Base-by-base conservation (phyloP, 1,140 invertebrate genomes). In the Hylaeus anthracinus region DNA sequence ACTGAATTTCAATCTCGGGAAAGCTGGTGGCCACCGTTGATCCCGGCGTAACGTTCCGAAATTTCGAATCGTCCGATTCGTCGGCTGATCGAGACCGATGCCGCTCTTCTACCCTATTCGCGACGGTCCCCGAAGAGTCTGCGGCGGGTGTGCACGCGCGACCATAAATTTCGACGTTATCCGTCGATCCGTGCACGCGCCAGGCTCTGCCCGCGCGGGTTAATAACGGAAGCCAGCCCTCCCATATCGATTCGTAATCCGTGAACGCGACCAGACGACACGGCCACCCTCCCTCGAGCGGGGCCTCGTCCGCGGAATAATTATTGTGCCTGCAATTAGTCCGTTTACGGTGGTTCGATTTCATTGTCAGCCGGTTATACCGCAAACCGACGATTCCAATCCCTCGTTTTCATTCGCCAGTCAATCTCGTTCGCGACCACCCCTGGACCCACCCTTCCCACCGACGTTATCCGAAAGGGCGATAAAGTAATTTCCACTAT, bases 301-400 rank as follows among this genome's bases (percentile, higher is more conserved):
- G 37, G 60, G 15, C 14, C 56, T 39, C 66, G 26, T 58, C 75
- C 83, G 65, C 77, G 81, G 74, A 82, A 85, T 85, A 85, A 85
- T 85, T 82, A 84, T 84, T 84, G 81, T 81, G 61, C 80, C 65
- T 85, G 83, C 83, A 85, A 85, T 85, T 85, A 85, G 83, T 79
- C 66, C 74, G 83, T 85, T 85, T 85, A 82, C 79, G 81, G 75
- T 82, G 75, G 80, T 67, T 82, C 83, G 83, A 82, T 85, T 85
- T 85, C 83, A 85, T 85, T 85, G 80, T 79, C 73, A 69, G 53
- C 48, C 48, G 53, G 74, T 63, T 69, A 60, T 69, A 84, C 82
- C 82, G 82, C 82, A 75, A 81, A 81, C 82, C 79, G 69, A 72
- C 72, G 78, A 81, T 74, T 56, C 82, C 82, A 64, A 80, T 83